A percentile compares a stretch with the other conserved stretches of the same genome.
These are phyloP conservation scores for Antennarius maculatus DNA, from an alignment of 2,797 vertebrate genomes.

Conservation along the genomic window DNA sequence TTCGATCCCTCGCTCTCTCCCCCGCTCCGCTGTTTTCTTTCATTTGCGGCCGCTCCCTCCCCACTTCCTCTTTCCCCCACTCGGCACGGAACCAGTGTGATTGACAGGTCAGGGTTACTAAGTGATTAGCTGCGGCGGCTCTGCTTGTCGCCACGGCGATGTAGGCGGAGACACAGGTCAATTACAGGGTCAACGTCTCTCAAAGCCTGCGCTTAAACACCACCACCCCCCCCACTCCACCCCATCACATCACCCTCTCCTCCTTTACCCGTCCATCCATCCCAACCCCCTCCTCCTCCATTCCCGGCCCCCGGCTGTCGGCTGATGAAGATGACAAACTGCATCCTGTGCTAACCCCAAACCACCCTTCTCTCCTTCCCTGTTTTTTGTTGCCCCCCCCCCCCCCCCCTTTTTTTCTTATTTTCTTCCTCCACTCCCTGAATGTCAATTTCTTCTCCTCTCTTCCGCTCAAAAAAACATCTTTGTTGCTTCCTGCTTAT, in stretches of 20 bases:
- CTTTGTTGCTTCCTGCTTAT: constrained; percentile 47
- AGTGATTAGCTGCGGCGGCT: constrained; percentile 82
- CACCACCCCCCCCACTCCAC: constrained; percentile 16
- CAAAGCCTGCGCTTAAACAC: constrained; percentile 69
- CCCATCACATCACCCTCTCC: constrained; percentile 34
- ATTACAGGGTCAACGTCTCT: constrained; percentile 81
- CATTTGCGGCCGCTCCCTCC: neutral
- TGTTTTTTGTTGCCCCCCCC: neutral
- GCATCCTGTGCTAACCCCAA: constrained; percentile 61
- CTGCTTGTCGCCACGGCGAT: constrained; percentile 76
- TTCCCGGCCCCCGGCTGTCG: constrained; percentile 40
- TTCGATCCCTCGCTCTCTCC: constrained; percentile 26
- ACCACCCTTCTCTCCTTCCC: constrained; percentile 15
- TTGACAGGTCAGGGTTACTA: constrained; percentile 83
- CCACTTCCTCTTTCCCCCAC: neutral
- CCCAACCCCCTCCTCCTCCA: constrained; percentile 13
- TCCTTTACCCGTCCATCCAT: constrained; percentile 50
- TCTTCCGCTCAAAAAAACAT: constrained; percentile 26
- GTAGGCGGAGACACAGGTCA: constrained; percentile 80
- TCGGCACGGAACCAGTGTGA: constrained; percentile 56
- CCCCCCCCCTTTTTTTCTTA: neutral
- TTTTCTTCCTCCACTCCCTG: constrained; percentile 5
- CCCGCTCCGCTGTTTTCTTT: constrained; percentile 16
- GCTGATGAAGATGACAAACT: constrained; percentile 77
- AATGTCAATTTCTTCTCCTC: constrained; percentile 48